phyloP scores from a whole-genome alignment of 2,888 invertebrate species.

The Ganaspis brasiliensis region DNA sequence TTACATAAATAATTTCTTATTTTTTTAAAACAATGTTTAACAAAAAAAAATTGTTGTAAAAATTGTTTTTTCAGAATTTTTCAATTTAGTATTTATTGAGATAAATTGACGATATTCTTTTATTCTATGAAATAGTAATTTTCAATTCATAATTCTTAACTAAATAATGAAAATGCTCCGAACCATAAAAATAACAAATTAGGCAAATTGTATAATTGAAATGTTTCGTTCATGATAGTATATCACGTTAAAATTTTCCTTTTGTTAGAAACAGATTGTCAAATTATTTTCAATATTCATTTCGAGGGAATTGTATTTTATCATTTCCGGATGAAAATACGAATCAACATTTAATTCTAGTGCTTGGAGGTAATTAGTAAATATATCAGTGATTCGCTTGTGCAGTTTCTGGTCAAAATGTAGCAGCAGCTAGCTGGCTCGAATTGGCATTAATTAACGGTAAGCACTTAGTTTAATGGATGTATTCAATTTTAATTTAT shows the following conservation, averaged over 20 bases:
- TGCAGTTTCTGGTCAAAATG: not conserved
- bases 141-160: too few relatives aligned
- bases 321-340: not conserved
- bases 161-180: too few relatives aligned
- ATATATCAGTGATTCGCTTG: not conserved
- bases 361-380: conserved; percentile 7
- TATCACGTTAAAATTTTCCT: not conserved
- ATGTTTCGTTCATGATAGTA: too few relatives aligned
- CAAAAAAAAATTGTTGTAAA: too few relatives aligned
- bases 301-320: not conserved
- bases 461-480: conserved; percentile 70
- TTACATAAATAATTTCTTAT: too few relatives aligned
- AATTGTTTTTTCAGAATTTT: too few relatives aligned
- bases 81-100: too few relatives aligned
- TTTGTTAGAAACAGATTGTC: not conserved
- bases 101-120: too few relatives aligned
- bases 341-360: not conserved
- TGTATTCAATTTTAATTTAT: conserved; percentile 48
- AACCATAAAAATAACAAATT: too few relatives aligned
- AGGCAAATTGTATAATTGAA: too few relatives aligned
- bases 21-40: too few relatives aligned
- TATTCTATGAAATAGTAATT: too few relatives aligned
- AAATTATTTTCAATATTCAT: not conserved
- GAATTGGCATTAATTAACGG: conserved; percentile 65
- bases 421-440: not conserved